A percentile compares a stretch with the other conserved stretches of the same genome.
phyloP scores from a whole-genome alignment of 2,888 invertebrate species.

The Escarpia spicata region DNA sequence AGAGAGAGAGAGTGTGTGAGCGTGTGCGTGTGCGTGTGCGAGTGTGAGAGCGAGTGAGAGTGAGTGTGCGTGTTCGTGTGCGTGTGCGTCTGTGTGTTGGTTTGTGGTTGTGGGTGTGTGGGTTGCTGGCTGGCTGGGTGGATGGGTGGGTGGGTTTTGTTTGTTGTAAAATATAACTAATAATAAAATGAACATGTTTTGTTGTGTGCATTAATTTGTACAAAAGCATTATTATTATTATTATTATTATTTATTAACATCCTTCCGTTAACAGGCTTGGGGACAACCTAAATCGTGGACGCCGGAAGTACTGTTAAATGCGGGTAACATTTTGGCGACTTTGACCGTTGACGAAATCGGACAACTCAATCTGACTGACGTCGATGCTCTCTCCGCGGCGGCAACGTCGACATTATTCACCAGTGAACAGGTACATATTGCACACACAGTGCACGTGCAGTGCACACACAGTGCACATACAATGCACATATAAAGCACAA shows the following conservation, averaged over 20 bases:
- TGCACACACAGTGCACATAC: too few relatives aligned
- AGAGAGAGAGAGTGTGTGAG: too few relatives aligned
- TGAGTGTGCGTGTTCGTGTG: constrained; percentile 27
- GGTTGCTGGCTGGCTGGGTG: constrained; percentile 13
- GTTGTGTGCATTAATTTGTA: too few relatives aligned
- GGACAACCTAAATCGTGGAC: neutral
- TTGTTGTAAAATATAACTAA: too few relatives aligned
- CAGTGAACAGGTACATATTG: neutral
- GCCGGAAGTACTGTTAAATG: neutral
- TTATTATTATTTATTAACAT: too few relatives aligned
- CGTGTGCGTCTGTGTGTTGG: constrained; percentile 28
- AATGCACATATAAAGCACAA: neutral
- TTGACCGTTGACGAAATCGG: neutral
- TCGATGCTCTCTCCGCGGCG: neutral
- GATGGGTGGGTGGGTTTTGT: constrained; percentile 21
- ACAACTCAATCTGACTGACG: neutral
- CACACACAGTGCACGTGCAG: neutral
- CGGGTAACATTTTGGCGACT: neutral
- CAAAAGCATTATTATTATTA: too few relatives aligned
- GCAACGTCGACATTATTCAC: neutral
- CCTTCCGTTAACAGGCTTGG: neutral
- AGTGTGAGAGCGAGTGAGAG: constrained; percentile 20
- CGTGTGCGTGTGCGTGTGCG: constrained; percentile 29
- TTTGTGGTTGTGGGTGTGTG: constrained; percentile 28
- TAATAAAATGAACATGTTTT: too few relatives aligned